These are phyloP conservation scores for Andrena bicolor DNA, from an alignment of 2,888 invertebrate species.

Conservation along the genomic window DNA sequence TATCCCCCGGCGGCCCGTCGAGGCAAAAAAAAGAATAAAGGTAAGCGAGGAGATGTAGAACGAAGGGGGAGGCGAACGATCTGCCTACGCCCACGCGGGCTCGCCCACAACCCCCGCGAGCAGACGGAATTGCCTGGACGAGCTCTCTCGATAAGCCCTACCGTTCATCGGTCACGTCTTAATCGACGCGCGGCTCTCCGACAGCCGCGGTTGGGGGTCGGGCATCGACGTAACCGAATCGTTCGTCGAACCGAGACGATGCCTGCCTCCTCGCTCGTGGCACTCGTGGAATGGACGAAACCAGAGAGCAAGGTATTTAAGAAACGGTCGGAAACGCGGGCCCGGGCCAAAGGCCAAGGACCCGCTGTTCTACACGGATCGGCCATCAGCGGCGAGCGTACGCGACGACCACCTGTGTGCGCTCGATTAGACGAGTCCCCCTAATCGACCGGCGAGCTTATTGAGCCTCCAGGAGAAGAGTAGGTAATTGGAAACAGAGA, in stretches of 20 bases:
- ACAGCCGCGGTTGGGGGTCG: conserved; percentile 73
- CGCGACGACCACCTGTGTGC: conserved; percentile 51
- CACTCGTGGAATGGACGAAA: conserved; percentile 47
- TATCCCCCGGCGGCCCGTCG: conserved; percentile 21
- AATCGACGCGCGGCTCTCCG: conserved; percentile 68
- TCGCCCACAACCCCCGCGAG: conserved; percentile 75
- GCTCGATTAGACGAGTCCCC: conserved; percentile 60
- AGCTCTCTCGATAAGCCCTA: conserved; percentile 65
- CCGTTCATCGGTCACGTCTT: conserved; percentile 73
- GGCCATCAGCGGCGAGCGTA: conserved; percentile 39
- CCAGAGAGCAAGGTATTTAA: conserved; percentile 52
- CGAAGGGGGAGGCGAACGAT: conserved; percentile 41
- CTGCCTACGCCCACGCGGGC: conserved; percentile 58
- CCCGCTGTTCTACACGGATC: conserved; percentile 45
- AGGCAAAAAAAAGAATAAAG: not conserved
- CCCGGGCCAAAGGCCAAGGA: conserved; percentile 58
- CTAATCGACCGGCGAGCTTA: conserved; percentile 64
- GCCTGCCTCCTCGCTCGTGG: conserved; percentile 36
- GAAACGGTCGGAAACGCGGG: conserved; percentile 46
- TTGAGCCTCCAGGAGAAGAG: conserved; percentile 49
- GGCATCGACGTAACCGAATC: conserved; percentile 70
- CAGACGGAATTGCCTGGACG: conserved; percentile 72
- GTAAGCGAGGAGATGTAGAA: conserved; percentile 14
- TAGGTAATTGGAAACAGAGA: conserved; percentile 14
- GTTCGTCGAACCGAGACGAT: conserved; percentile 47